phyloP scores from a whole-genome alignment of 2,888 invertebrate species.

The Rhingia rostrata region DNA sequence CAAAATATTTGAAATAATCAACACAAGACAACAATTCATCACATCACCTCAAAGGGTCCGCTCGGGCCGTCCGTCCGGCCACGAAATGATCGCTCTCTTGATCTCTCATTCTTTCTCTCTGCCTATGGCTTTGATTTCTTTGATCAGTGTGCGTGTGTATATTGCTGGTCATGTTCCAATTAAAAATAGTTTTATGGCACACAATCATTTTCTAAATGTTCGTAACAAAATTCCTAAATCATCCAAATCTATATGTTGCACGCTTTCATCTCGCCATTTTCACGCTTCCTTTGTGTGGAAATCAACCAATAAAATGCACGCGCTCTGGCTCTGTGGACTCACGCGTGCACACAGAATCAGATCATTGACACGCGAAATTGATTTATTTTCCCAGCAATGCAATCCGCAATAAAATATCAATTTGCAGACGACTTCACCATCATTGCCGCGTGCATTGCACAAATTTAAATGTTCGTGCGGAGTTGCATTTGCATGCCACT shows the following conservation, averaged over 20 bases:
- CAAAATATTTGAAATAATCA: conserved; percentile 61
- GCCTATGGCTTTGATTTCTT: conserved; percentile 26
- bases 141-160: conserved; percentile 15
- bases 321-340: not conserved
- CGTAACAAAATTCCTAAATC: conserved; percentile 39
- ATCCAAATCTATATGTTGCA: conserved; percentile 14
- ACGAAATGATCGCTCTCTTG: conserved; percentile 3
- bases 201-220: conserved; percentile 7
- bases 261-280: conserved; percentile 49
- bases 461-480: conserved; percentile 15
- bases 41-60: conserved; percentile 49
- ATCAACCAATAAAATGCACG: conserved; percentile 30
- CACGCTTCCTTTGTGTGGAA: conserved; percentile 24
- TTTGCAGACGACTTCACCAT: conserved; percentile 33
- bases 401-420: conserved; percentile 64
- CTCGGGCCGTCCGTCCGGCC: not conserved
- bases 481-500: conserved; percentile 27
- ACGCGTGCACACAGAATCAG: conserved; percentile 2
- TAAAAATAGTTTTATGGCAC: conserved; percentile 62
- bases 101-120: conserved; percentile 14
- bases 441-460: not conserved
- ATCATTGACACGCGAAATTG: conserved; percentile 63
- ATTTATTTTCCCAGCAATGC: conserved; percentile 45
- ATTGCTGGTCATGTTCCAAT: conserved; percentile 45
- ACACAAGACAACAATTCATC: conserved; percentile 59